Conservation (phyloP, 1,140 invertebrate species). For the Caerostris extrusa region DNA sequence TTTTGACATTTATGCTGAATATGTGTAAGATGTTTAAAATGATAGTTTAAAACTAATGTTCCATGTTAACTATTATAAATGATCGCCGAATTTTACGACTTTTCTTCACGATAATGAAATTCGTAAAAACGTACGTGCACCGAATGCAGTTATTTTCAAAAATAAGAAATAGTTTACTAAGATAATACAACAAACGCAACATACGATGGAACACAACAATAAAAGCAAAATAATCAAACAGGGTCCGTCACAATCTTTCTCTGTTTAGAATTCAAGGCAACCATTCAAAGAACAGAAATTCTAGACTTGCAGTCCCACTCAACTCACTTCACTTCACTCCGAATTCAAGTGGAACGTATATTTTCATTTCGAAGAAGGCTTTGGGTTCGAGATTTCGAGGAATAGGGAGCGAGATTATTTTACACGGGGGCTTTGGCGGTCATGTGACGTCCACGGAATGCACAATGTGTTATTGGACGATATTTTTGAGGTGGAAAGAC, state of each 20-base stretch:
- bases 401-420: slow-evolving; percentile 32
- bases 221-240: not conserved
- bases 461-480: slow-evolving; percentile 27
- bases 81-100: too few species aligned
- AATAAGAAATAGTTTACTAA: too few species aligned
- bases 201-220: too few species aligned
- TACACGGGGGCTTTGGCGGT: slow-evolving; percentile 37
- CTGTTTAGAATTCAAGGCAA: not conserved
- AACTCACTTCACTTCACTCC: not conserved
- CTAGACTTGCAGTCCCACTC: not conserved
- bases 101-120: too few species aligned
- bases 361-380: slow-evolving; percentile 34
- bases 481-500: not conserved
- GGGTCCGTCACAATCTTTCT: not conserved
- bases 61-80: too few species aligned
- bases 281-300: not conserved
- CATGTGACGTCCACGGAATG: slow-evolving; percentile 26
- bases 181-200: too few species aligned
- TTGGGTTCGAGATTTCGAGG: slow-evolving; percentile 15
- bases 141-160: too few species aligned
- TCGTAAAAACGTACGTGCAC: too few species aligned
- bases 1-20: too few species aligned
- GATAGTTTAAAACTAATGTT: too few species aligned
- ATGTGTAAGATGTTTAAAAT: too few species aligned
- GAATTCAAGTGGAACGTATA: slow-evolving; percentile 11